Evolutionary conservation across 2,797 vertebrate species (phyloP).

Genomic region (Pseudomugil tenellus): DNA sequence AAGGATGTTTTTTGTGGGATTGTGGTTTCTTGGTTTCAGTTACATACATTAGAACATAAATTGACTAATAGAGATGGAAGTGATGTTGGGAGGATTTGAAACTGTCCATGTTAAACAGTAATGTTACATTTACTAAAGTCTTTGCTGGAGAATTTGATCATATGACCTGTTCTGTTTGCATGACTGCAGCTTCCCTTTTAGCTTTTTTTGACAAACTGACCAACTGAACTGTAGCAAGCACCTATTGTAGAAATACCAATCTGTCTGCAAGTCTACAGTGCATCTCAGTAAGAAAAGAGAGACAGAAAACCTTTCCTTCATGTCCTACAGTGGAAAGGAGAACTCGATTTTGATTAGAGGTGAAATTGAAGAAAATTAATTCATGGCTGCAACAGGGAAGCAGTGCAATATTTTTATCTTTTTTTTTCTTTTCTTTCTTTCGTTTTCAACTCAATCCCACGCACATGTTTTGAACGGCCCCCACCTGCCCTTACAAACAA

Average conservation of each 20-base stretch:
- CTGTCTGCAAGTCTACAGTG: background rate
- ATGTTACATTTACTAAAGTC: constrained; percentile 10
- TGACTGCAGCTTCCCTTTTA: constrained; percentile 23
- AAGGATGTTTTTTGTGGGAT: background rate
- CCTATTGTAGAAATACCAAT: constrained; percentile 1
- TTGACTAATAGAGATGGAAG: background rate
- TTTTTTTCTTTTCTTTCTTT: background rate
- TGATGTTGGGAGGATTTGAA: constrained; percentile 23
- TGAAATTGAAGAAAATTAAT: constrained; percentile 15
- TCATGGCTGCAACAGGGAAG: constrained; percentile 21
- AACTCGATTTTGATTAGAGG: too few species aligned
- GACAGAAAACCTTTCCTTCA: background rate
- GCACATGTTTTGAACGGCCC: background rate
- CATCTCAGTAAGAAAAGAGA: background rate
- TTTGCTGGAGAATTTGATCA: constrained; percentile 24
- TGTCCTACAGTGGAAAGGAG: too few species aligned
- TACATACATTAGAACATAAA: constrained; percentile 8
- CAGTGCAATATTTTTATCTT: constrained; percentile 26
- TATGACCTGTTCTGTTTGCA: constrained; percentile 15
- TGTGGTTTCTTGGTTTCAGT: background rate
- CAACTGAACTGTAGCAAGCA: constrained; percentile 9
- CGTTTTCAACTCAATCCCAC: background rate
- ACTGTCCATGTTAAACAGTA: background rate
- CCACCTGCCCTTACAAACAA: constrained; percentile 12
- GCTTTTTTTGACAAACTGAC: constrained; percentile 15